These are phyloP conservation scores for Cheilosia grossa DNA, from an alignment of 2,888 invertebrate species.

Conservation along the genomic window DNA sequence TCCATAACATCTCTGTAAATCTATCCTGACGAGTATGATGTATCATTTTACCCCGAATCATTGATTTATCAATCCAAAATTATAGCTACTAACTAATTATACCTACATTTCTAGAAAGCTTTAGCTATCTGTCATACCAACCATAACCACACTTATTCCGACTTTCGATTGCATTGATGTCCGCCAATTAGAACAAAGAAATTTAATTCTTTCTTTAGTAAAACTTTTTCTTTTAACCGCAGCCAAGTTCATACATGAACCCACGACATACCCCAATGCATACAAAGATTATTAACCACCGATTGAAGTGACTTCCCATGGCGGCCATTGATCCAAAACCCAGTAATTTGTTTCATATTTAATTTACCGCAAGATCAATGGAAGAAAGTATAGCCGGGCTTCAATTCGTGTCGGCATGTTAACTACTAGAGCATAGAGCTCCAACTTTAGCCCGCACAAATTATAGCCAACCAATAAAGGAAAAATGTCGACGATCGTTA, in stretches of 20 bases:
- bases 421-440: constrained; percentile 15
- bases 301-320: background rate
- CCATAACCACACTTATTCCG: background rate
- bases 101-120: too few species aligned
- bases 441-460: constrained; percentile 5
- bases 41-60: too few species aligned
- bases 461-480: constrained; percentile 1
- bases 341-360: background rate
- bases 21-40: too few species aligned
- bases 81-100: too few species aligned
- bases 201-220: constrained; percentile 10
- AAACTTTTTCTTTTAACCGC: constrained; percentile 16
- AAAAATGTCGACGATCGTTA: background rate
- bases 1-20: too few species aligned
- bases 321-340: constrained; percentile 5
- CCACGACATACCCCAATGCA: background rate
- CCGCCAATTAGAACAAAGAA: constrained; percentile 26
- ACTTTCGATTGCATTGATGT: background rate
- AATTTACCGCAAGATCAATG: background rate
- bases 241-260: background rate
- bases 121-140: background rate
- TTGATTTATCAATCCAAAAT: too few species aligned
- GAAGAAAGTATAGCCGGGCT: constrained; percentile 11
- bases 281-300: background rate
- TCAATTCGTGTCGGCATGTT: constrained; percentile 15